These are phyloP conservation scores for Phragmatobia fuliginosa DNA, from an alignment of 2,888 invertebrate genomes.

Conservation along the genomic window DNA sequence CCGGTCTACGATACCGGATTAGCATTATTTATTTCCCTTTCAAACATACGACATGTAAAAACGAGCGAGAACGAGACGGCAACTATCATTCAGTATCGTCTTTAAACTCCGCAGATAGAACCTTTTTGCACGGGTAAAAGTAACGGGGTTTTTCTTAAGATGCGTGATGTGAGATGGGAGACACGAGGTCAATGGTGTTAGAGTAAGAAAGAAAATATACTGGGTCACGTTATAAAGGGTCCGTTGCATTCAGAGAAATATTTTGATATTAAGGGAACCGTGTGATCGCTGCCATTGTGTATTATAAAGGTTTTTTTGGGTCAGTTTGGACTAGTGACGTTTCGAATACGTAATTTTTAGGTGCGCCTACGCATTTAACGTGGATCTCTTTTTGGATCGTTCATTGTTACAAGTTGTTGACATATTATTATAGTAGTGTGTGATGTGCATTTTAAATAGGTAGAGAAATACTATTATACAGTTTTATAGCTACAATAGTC, in stretches of 20 bases:
- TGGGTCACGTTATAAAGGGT: constrained; percentile 74
- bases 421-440: not conserved
- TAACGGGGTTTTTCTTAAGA: constrained; percentile 86
- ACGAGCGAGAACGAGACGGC: constrained; percentile 56
- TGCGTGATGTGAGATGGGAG: constrained; percentile 76
- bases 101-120: constrained; percentile 74
- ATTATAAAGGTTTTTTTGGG: constrained; percentile 36
- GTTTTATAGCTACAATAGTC: not conserved
- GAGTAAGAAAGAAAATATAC: constrained; percentile 62
- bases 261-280: constrained; percentile 39
- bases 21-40: constrained; percentile 59
- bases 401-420: not conserved
- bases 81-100: constrained; percentile 32
- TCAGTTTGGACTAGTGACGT: constrained; percentile 18
- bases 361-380: constrained; percentile 23
- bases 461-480: not conserved
- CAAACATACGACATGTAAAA: constrained; percentile 22
- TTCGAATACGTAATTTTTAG: constrained; percentile 21
- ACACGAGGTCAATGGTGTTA: constrained; percentile 62
- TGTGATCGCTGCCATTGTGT: constrained; percentile 25
- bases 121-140: constrained; percentile 86
- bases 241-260: constrained; percentile 53
- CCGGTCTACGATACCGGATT: constrained; percentile 74
- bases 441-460: not conserved
- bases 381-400: constrained; percentile 15